phyloP scores from a whole-genome alignment of 2,888 invertebrate genomes.

The Palloptera scutellata region DNA sequence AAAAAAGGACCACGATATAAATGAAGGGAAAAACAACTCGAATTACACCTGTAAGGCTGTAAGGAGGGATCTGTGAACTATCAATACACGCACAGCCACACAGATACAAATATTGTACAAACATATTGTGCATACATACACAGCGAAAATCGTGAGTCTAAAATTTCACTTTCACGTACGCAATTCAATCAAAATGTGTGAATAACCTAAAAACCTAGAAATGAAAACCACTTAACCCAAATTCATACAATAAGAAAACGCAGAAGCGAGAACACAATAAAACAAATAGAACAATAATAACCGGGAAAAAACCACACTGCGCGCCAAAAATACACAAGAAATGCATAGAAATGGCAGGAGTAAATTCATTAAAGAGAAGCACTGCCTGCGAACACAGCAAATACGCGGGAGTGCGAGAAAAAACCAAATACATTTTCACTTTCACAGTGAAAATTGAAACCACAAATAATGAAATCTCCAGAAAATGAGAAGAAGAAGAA shows the following conservation, averaged over 20 bases:
- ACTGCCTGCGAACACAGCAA: not conserved
- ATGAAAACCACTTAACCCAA: constrained; percentile 24
- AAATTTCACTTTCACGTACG: not conserved
- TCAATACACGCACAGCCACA: constrained; percentile 36
- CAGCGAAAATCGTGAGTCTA: not conserved
- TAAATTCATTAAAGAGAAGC: not conserved
- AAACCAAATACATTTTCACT: constrained; percentile 45
- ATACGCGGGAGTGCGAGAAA: not conserved
- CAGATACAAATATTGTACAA: too few relatives aligned
- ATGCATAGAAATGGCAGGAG: not conserved
- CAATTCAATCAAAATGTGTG: too few relatives aligned
- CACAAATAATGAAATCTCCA: constrained; percentile 31
- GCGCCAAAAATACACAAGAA: constrained; percentile 4
- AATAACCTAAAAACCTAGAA: constrained; percentile 26
- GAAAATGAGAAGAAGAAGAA: not conserved
- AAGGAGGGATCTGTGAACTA: constrained; percentile 28
- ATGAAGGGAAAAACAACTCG: constrained; percentile 31
- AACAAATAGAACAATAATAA: not conserved
- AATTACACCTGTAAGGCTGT: constrained; percentile 35
- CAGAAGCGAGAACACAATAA: not conserved
- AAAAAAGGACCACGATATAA: not conserved
- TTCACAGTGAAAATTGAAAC: constrained; percentile 56
- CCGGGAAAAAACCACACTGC: not conserved
- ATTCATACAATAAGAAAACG: not conserved
- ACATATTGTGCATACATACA: too few relatives aligned